phyloP scores from a whole-genome alignment of 2,113 vertebrate genomes.

The Macroglossus sobrinus region DNA sequence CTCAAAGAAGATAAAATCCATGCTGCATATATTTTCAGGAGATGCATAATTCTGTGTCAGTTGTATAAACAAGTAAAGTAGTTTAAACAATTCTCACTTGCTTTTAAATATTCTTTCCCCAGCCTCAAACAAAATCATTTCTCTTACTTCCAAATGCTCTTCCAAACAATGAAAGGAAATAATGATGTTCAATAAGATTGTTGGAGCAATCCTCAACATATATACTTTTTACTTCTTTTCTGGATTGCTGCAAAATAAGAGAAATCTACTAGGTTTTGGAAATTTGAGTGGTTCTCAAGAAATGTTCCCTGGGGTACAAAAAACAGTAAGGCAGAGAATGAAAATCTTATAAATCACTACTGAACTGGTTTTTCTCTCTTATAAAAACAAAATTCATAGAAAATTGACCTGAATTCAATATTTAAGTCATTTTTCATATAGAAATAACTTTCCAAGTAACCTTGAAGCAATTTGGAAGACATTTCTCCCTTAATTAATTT shows the following conservation, averaged over 20 bases:
- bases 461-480: background rate
- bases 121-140: background rate
- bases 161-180: background rate
- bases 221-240: background rate
- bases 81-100: slow-evolving; percentile 29
- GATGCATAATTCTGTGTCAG: background rate
- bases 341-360: slow-evolving; percentile 16
- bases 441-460: slow-evolving; percentile 17
- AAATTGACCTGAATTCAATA: slow-evolving; percentile 19
- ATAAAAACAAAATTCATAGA: slow-evolving; percentile 37
- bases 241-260: slow-evolving; percentile 1
- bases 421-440: slow-evolving; percentile 28
- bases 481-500: slow-evolving; percentile 41
- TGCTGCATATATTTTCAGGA: background rate
- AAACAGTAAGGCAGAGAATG: background rate
- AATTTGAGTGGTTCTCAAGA: background rate
- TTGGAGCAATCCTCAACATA: background rate
- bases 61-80: slow-evolving; percentile 19
- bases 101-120: background rate
- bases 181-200: background rate
- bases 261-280: background rate
- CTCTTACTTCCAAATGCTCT: background rate
- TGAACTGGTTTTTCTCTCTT: background rate
- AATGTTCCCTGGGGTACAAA: slow-evolving; percentile 43
- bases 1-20: background rate